Conservation (phyloP, 2,797 vertebrate species). For the Anas acuta region DNA sequence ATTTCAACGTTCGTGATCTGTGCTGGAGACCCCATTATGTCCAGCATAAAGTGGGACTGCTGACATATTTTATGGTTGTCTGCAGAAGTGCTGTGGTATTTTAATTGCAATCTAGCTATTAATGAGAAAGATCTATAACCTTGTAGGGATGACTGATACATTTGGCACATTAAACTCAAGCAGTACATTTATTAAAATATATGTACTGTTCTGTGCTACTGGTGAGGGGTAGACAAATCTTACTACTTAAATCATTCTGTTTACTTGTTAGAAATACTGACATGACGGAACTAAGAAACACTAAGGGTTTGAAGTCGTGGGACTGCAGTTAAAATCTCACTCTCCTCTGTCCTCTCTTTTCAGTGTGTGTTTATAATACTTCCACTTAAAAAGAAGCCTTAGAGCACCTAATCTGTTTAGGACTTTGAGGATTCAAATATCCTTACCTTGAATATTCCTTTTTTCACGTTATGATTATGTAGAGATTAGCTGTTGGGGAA, state of each 20-base stretch:
- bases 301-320: neutral
- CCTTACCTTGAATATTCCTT: neutral
- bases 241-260: neutral
- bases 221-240: neutral
- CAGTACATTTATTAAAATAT: neutral
- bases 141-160: neutral
- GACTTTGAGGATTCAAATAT: neutral
- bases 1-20: neutral
- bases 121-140: slow-evolving; percentile 24
- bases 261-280: neutral
- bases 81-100: slow-evolving; percentile 12
- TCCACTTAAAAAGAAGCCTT: neutral
- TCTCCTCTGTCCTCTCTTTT: neutral
- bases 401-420: neutral
- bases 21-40: slow-evolving; percentile 41
- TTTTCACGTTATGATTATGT: neutral
- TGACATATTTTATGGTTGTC: slow-evolving; percentile 24
- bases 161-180: slow-evolving; percentile 8
- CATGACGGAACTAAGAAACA: neutral
- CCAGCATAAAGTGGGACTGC: slow-evolving; percentile 18
- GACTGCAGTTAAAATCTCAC: neutral
- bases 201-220: neutral
- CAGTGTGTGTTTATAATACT: neutral
- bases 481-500: neutral
- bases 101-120: slow-evolving; percentile 46